A percentile compares a stretch with the other conserved stretches of the same genome.
Evolutionary conservation across 2,888 invertebrate species (phyloP).

Genomic region (Auanema sp.): DNA sequence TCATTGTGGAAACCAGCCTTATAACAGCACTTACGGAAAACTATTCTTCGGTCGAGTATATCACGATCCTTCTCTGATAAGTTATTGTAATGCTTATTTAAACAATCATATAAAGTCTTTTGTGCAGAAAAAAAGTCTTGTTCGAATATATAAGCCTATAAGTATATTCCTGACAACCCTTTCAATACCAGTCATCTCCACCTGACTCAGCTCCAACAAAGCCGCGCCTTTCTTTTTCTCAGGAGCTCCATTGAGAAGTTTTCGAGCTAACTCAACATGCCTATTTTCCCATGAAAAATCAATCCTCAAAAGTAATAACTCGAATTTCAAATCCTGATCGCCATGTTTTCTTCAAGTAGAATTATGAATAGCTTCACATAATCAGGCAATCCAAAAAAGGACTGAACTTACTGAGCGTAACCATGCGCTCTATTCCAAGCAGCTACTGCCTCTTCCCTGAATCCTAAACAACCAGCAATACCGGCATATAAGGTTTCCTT

Average conservation of each 20-base stretch:
- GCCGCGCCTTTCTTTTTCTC: slow-evolving; percentile 7
- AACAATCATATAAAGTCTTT: too few relatives aligned
- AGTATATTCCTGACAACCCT: too few relatives aligned
- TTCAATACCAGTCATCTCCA: too few relatives aligned
- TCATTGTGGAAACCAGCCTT: too few relatives aligned
- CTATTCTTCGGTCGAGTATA: too few relatives aligned
- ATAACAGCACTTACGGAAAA: too few relatives aligned
- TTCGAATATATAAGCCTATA: too few relatives aligned
- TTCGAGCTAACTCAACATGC: not conserved
- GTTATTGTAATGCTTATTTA: too few relatives aligned
- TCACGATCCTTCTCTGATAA: too few relatives aligned
- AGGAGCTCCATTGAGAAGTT: not conserved
- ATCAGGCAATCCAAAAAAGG: too few relatives aligned
- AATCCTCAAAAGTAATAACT: not conserved
- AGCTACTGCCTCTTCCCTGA: not conserved
- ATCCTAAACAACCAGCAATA: not conserved
- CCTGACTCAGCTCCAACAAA: not conserved
- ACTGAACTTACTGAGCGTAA: not conserved
- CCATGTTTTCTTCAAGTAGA: not conserved
- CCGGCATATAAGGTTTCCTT: slow-evolving; percentile 2
- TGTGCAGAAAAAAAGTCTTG: too few relatives aligned
- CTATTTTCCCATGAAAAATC: slow-evolving; percentile 5
- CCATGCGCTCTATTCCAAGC: not conserved
- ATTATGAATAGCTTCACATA: too few relatives aligned
- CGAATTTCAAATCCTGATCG: not conserved